Conservation (phyloP, 2,797 vertebrate genomes). For the Margarornis squamiger region DNA sequence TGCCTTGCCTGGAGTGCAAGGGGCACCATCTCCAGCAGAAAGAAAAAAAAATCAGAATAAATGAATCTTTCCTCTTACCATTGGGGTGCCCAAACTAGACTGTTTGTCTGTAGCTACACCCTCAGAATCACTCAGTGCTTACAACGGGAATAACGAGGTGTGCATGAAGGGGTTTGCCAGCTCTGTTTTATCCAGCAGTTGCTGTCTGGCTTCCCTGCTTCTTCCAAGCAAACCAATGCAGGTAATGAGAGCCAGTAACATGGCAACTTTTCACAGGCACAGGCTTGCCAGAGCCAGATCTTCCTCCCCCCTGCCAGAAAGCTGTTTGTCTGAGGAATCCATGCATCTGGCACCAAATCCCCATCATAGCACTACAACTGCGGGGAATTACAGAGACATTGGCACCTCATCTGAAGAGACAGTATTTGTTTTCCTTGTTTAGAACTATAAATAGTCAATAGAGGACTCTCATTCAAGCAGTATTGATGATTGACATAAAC, state of each 20-base stretch:
- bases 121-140: neutral
- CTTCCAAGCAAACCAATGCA: neutral
- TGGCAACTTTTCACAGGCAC: slow-evolving; percentile 11
- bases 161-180: neutral
- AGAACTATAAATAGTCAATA: slow-evolving; percentile 60
- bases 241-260: slow-evolving; percentile 31
- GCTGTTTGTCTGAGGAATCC: slow-evolving; percentile 57
- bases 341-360: slow-evolving; percentile 64
- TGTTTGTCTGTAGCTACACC: neutral
- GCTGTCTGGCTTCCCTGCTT: neutral
- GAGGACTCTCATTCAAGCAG: slow-evolving; percentile 25
- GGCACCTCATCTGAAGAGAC: slow-evolving; percentile 57
- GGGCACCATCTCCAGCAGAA: neutral
- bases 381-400: slow-evolving; percentile 24
- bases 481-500: slow-evolving; percentile 16
- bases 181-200: neutral
- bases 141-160: neutral
- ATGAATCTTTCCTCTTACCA: neutral
- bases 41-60: neutral
- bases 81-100: neutral
- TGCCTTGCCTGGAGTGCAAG: neutral
- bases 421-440: slow-evolving; percentile 64
- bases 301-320: slow-evolving; percentile 51
- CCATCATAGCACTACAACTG: slow-evolving; percentile 31
- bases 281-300: slow-evolving; percentile 28